Conservation (phyloP, 2,113 vertebrate genomes). For the Pardalotus punctatus region DNA sequence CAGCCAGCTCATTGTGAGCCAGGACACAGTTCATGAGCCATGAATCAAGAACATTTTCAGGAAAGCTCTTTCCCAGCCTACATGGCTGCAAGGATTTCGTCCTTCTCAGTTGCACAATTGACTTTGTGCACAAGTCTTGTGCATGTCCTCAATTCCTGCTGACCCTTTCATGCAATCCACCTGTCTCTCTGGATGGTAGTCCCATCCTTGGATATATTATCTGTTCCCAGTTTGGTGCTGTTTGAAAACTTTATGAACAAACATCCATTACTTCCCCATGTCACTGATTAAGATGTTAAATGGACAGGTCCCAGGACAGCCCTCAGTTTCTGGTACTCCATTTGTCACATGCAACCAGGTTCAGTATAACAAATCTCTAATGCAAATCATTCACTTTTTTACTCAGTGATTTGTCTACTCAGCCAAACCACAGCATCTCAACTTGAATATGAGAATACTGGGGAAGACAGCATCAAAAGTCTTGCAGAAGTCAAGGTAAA, state of each 20-base stretch:
- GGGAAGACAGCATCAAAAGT: not conserved
- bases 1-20: not conserved
- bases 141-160: not conserved
- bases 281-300: not conserved
- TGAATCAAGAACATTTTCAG: not conserved
- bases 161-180: not conserved
- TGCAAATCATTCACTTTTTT: accelerated
- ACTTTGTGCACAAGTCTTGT: not conserved
- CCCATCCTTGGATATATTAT: not conserved
- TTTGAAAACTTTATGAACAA: not conserved
- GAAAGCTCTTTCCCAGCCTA: not conserved
- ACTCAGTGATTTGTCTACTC: not conserved
- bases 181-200: not conserved
- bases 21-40: not conserved
- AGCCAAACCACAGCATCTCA: not conserved
- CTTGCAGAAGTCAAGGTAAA: not conserved
- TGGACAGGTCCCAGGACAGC: not conserved
- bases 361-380: not conserved
- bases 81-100: not conserved
- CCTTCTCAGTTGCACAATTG: not conserved
- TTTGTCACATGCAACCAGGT: not conserved
- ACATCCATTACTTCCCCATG: not conserved
- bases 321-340: not conserved
- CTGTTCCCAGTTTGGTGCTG: not conserved
- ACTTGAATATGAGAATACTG: not conserved